These are phyloP conservation scores for Oasisia sp. DNA, from an alignment of 2,888 invertebrate genomes.

Conservation along the genomic window DNA sequence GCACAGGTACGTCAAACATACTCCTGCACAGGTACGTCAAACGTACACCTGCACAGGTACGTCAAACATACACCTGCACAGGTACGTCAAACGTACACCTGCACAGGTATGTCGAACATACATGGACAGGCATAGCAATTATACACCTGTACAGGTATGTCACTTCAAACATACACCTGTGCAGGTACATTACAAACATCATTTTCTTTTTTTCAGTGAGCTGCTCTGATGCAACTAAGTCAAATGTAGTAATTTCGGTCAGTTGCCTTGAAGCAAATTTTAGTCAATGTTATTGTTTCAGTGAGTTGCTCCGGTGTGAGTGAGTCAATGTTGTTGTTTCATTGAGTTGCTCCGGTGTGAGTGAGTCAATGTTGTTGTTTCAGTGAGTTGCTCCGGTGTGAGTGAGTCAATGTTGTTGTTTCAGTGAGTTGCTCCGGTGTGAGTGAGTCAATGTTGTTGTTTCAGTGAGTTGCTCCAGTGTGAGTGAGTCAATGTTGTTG, in stretches of 20 bases:
- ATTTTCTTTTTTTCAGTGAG: no score
- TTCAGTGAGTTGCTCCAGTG: constrained; percentile 60
- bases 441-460: not conserved
- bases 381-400: no score
- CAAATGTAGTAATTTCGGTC: no score
- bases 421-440: not conserved
- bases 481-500: constrained; percentile 45
- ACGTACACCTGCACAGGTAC: not conserved
- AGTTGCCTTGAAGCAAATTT: no score
- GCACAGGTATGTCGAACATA: not conserved
- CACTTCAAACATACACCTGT: not conserved
- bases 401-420: no score
- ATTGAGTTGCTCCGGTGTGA: no score
- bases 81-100: not conserved
- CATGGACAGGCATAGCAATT: not conserved
- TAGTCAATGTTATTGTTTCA: no score
- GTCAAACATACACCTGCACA: not conserved
- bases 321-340: no score
- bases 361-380: no score
- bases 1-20: not conserved
- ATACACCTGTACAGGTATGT: not conserved
- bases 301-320: no score
- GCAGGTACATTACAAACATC: not conserved
- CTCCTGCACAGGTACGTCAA: not conserved
- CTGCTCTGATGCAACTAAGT: no score